Base-by-base conservation (phyloP, 2,113 vertebrate genomes). In the Haemorhous mexicanus region DNA sequence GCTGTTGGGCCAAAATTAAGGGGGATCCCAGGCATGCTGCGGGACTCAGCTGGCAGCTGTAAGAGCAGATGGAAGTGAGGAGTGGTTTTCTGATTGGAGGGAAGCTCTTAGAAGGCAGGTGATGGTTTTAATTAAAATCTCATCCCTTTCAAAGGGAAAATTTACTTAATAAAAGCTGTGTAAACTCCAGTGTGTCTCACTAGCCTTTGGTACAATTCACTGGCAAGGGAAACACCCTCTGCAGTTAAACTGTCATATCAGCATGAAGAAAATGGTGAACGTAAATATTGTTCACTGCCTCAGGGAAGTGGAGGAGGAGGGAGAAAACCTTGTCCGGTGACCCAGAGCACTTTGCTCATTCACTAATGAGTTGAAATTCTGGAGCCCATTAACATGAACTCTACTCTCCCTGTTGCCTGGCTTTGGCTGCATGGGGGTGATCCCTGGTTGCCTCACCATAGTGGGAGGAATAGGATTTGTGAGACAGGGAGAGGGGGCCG, bases 391-490 rank as follows among this genome's bases (percentile, higher is more conserved):
- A 58, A 46, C 28, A 50, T 0, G 6, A 86, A 56, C 73, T 88
- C 76, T 44, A 80, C 92, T 96, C 87, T 96, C 79, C 37, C 47
- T 3, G 2, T 66, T 87, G 23, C 37, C 59, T 79, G 58, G 24
- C 53, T 94, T 72, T 73, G 84, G 74, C 43, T 70, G 50, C n/a
- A 12, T 0, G 2, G 35, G 11, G 13, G 15, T 77, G 63, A 67
- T 13, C 0, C 0, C 63, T 85, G 63, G 17, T 76, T 1, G 0
- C 24, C 59, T 1, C 2, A 13, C 53, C 0, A 0, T 12, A 13
- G 55, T 50, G 28, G 39, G 63, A 82, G 32, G 27, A 30, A 37
- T 22, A n/a, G 72, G 39, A 27, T 80, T 49, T 84, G 43, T 49
- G 63, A 90, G 63, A 20, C 33, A 47, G 52, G 47, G 3, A 7